Conservation (phyloP, 2,113 vertebrate genomes). For the Microtus richardsoni region DNA sequence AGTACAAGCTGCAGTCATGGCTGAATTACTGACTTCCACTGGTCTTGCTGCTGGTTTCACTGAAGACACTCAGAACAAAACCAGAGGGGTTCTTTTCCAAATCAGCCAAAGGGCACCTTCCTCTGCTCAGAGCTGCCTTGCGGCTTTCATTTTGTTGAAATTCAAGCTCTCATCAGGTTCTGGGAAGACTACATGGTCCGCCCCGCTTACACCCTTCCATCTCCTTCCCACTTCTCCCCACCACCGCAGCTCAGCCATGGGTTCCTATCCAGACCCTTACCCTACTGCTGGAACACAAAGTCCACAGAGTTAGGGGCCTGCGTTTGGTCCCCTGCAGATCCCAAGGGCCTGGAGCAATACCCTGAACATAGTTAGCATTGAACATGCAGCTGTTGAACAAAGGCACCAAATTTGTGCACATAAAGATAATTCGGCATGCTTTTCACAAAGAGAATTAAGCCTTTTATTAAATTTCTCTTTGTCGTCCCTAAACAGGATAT, state of each 20-base stretch:
- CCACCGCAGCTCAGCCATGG: neutral
- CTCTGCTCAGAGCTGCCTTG: neutral
- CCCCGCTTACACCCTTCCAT: neutral
- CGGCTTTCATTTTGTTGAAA: neutral
- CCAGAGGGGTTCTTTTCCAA: neutral
- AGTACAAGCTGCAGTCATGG: neutral
- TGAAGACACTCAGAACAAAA: neutral
- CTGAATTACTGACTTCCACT: neutral
- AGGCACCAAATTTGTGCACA: neutral
- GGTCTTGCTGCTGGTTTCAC: neutral
- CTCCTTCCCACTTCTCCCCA: neutral
- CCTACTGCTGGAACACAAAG: neutral
- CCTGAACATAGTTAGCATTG: neutral
- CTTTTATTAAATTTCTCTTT: conserved; percentile 24
- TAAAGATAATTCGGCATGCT: neutral
- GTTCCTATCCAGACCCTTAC: neutral
- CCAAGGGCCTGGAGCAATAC: neutral
- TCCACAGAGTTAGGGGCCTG: neutral
- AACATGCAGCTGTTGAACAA: neutral
- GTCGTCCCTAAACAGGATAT: neutral
- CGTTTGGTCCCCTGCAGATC: neutral
- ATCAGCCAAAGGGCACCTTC: neutral
- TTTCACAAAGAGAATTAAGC: conserved; percentile 4
- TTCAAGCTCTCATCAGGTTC: neutral
- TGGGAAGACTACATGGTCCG: neutral